Evolutionary conservation across 2,797 vertebrate species (phyloP), one percentile per base, ranked within the genome.

Genomic region (Anas flavirostris): DNA sequence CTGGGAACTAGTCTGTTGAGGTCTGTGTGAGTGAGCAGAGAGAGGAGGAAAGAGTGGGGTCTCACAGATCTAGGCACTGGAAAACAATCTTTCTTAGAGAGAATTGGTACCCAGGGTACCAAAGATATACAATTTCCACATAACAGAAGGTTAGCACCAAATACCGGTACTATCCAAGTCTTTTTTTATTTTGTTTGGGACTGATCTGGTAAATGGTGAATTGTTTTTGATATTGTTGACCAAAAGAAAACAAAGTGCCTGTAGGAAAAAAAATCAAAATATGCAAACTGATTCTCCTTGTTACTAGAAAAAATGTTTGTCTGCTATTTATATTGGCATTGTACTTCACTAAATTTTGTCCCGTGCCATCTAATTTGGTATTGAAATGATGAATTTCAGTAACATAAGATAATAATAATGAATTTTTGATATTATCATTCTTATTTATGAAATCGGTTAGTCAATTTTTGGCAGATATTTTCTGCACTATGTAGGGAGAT

Each of bases 281-380:
- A 2, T 3, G 0, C 0, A 1, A 8, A 80, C 58, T 50, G 11
- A 55, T 41, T 1, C 5, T 63, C 56, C 59, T 2, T 2, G 0
- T 64, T 63, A 72, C 37, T 82, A 10, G 1, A 63, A 81, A 74
- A 67, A 35, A 7, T 11, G 6, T 53, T 91, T 76, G 4, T 55
- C 7, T 76, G 72, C 69, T 83, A 22, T 50, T 92, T 9, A 15
- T 52, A 39, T 39, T 50, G 11, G 35, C 80, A 41, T 25, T 6
- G 12, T 48, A 82, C 81, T 62, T 64, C 9, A 28, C 5, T 52
- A 39, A 29, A 43, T 64, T 67, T 92, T 84, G 10, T 93, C 4
- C 8, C 8, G 4, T 59, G 9, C 77, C 23, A 28, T 68, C 16
- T 31, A 67, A 70, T 52, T 56, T 68, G 35, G 9, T 50, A 16